Evolutionary conservation across 2,888 invertebrate species (phyloP), one percentile per base, ranked within the genome.

Genomic region (Camptogramma bilineatum): DNA sequence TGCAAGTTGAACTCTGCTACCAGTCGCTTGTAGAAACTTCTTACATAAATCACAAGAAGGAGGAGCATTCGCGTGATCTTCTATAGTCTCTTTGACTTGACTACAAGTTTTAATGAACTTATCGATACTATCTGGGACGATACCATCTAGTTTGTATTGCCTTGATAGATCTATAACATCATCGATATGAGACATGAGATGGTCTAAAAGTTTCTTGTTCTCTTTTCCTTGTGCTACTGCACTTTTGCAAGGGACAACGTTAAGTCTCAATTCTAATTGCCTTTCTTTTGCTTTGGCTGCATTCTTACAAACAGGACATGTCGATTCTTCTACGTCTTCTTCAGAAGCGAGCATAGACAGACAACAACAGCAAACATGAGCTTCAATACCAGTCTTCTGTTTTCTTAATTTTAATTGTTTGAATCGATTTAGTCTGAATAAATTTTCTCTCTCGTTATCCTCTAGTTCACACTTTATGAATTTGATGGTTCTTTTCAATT

Each of bases 401-500:
- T n/a, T 52, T 34, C 16, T 52, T 0, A 70, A 70, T 53, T 80
- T 74, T 47, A 69, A 61, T 39, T 79, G 70, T 62, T 83, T 82
- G 54, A 84, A 81, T 53, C 77, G 74, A 66, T 80, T 81, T 10
- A 79, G 48, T 63, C 82, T 74, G 34, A 77, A 81, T 9, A 73
- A 72, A 18, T 81, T 78, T 67, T 83, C 79, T 64, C 82, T 69
- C 28, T 77, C 80, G 4, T 70, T 68, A 60, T 82, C 82, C 62
- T 83, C 83, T 10, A 82, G 21, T 64, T 81, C 81, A 21, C 61
- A 64, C 24, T 72, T 21, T 42, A 82, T 81, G 24, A 82, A 83
- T 28, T 53, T 67, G 52, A 78, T 72, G 0, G 80, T 79, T 0
- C 62, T 52, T 46, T 62, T 71, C 3, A 78, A 69, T 66, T 62